phyloP scores from a whole-genome alignment of 2,888 invertebrate species.

The Scrobipalpa atriplicella region DNA sequence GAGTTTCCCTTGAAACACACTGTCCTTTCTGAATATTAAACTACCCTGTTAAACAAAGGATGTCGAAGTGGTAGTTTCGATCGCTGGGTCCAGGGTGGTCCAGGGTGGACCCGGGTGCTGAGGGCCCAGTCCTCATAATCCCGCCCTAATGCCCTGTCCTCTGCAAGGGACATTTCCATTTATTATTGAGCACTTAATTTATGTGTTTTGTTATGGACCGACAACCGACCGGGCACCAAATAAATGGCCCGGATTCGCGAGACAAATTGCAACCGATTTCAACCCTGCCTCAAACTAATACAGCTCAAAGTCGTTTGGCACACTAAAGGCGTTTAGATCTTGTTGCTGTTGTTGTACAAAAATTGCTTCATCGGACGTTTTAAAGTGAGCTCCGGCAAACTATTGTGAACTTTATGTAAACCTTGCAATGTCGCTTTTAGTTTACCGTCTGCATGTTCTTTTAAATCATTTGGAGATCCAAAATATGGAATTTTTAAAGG shows the following conservation, averaged over 20 bases:
- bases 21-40: conserved; percentile 28
- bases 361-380: conserved; percentile 67
- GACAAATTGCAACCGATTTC: conserved; percentile 34
- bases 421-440: conserved; percentile 46
- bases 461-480: conserved; percentile 51
- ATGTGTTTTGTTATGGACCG: conserved; percentile 83
- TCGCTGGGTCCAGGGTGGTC: conserved; percentile 39
- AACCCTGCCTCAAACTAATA: conserved; percentile 35
- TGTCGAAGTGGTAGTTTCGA: conserved; percentile 31
- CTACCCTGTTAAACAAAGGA: conserved; percentile 34
- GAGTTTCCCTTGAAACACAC: conserved; percentile 28
- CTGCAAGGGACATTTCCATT: conserved; percentile 83
- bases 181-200: conserved; percentile 84
- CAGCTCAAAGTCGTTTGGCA: conserved; percentile 37
- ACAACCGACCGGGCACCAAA: conserved; percentile 60
- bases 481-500: conserved; percentile 59
- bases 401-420: conserved; percentile 44
- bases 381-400: conserved; percentile 48
- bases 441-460: conserved; percentile 39
- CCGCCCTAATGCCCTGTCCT: conserved; percentile 82
- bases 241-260: conserved; percentile 46
- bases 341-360: conserved; percentile 45
- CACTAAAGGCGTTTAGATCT: conserved; percentile 36
- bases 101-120: conserved; percentile 49
- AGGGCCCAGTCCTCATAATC: conserved; percentile 78